These are phyloP conservation scores for Scolopax mira DNA, from an alignment of 2,113 vertebrate genomes.

Conservation along the genomic window DNA sequence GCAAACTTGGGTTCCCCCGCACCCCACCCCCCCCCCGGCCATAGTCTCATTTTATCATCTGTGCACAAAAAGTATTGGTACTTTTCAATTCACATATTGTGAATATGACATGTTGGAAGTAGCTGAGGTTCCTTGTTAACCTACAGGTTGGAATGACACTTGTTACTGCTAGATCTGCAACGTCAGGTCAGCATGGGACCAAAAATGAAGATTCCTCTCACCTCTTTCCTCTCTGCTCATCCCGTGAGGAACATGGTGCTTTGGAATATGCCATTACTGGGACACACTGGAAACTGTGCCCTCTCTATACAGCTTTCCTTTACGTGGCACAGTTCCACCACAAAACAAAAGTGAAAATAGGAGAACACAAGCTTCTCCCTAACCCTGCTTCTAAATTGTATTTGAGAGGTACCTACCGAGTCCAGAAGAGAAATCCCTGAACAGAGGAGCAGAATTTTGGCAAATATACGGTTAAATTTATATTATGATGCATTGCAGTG, in stretches of 20 bases:
- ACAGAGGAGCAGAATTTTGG: neutral
- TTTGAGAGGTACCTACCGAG: constrained; percentile 10
- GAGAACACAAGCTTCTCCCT: neutral
- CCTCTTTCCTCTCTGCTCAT: neutral
- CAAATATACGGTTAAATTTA: neutral
- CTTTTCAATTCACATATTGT: constrained; percentile 63
- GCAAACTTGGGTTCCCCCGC: neutral
- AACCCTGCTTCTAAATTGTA: neutral
- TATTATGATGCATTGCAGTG: neutral
- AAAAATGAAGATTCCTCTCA: neutral
- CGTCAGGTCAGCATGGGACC: neutral
- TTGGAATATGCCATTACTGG: neutral
- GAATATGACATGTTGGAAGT: neutral
- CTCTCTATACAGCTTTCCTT: neutral
- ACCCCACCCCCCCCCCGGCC: neutral
- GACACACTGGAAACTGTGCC: neutral
- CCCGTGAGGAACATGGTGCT: neutral
- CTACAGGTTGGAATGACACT: neutral
- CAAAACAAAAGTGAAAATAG: neutral
- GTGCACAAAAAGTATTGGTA: constrained; percentile 75
- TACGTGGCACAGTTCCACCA: constrained; percentile 10
- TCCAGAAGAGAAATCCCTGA: neutral
- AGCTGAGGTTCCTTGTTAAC: neutral
- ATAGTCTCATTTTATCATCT: constrained; percentile 26
- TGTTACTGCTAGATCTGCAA: neutral